These are phyloP conservation scores for Microcebus ravelobensis DNA, from an alignment of 2,113 vertebrate species.

Conservation along the genomic window DNA sequence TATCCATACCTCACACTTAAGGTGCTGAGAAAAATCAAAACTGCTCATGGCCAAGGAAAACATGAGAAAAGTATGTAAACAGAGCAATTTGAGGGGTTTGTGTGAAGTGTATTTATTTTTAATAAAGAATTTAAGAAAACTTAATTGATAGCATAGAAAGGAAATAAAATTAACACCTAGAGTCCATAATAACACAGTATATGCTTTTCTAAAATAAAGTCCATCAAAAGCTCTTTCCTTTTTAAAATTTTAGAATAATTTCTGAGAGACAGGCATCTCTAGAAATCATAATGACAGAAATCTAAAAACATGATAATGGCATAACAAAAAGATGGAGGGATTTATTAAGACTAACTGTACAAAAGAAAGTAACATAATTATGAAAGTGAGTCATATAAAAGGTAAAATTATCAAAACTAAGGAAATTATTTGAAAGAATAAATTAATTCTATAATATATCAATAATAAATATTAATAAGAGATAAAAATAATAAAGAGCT, in stretches of 20 bases:
- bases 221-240: not conserved
- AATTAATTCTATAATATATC: not conserved
- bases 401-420: not conserved
- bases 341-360: not conserved
- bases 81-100: not conserved
- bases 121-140: not conserved
- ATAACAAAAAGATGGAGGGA: not conserved
- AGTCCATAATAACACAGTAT: not conserved
- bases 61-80: not conserved
- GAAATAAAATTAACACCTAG: not conserved
- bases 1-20: not conserved
- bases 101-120: not conserved
- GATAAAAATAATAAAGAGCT: not conserved
- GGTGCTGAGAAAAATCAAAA: conserved; percentile 2
- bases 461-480: not conserved
- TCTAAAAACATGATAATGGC: not conserved
- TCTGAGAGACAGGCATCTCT: not conserved
- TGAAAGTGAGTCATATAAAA: not conserved
- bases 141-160: not conserved
- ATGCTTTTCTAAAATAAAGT: not conserved
- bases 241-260: not conserved
- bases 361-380: not conserved
- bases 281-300: conserved; percentile 29
- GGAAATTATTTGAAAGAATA: not conserved
- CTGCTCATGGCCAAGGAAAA: not conserved